Evolutionary conservation across 1,140 invertebrate species (phyloP), one percentile per base, ranked within the genome.

Genomic region (Chionoecetes opilio): DNA sequence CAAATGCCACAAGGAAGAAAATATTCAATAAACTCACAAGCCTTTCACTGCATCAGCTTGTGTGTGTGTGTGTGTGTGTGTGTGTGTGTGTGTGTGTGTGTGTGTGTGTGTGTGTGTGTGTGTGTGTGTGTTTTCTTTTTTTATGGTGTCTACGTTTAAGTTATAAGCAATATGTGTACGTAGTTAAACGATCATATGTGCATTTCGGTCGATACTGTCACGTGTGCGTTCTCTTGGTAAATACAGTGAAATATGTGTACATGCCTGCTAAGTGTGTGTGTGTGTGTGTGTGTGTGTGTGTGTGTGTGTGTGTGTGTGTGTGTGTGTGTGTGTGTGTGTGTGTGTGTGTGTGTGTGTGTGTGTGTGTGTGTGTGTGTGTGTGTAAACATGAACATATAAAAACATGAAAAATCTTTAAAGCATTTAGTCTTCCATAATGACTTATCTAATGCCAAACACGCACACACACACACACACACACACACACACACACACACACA

Each of bases 1-100:
- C 37, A 90, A n/a, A 41, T 90, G 38, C 86, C 86, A 88, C 88
- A 35, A 0, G 31, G 3, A 29, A 29, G n/a, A 90, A 90, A 90
- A 90, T 53, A 53, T 41, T 90, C 88, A 90, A 90, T 90, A 53
- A 46, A 90, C 63, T 75, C 26, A 46, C 31, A 17, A 90, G 88
- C 17, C 88, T 90, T 90, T 32, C 41, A 32, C 38, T 53, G 88
- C 41, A 89, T 89, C 87, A 41, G n/a, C 87, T 35, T n/a, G 21
- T 35, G 91, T 92, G 17, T 26, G 46, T 85, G 35, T 85, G 82
- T 85, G 75, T 34, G 34, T 21, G 82, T 29, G 38, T 21, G 91
- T 35, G 5, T 75, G 38, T 92, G 91, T 92, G 31, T 31, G 21
- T 82, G 63, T 82, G 63, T 82, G 29, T 29, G 29, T 32, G 32